These are phyloP conservation scores for Furnarius figulus DNA, from an alignment of 2,113 vertebrate genomes.

Conservation along the genomic window DNA sequence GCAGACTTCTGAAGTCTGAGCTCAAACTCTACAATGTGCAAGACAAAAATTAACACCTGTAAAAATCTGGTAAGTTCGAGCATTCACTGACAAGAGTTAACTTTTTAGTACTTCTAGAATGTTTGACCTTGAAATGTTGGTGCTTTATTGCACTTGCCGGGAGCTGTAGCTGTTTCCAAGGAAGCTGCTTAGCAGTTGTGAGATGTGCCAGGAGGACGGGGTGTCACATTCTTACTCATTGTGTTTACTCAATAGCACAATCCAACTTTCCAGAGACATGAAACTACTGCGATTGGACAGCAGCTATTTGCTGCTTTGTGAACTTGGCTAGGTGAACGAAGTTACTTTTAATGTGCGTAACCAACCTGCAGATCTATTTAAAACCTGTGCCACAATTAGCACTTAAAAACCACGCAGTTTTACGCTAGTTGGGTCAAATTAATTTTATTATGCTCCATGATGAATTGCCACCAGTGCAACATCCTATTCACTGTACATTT, in stretches of 20 bases:
- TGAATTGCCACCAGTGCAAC: slow-evolving; percentile 87
- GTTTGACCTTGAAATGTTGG: slow-evolving; percentile 43
- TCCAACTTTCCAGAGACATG: slow-evolving; percentile 39
- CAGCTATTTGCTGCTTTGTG: background rate
- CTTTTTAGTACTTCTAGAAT: background rate
- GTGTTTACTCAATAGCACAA: slow-evolving; percentile 43
- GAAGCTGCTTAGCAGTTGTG: background rate
- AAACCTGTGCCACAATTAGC: background rate
- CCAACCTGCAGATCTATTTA: background rate
- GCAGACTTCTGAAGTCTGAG: background rate
- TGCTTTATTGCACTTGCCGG: background rate
- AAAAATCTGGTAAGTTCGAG: background rate
- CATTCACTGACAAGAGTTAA: background rate
- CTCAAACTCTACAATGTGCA: background rate
- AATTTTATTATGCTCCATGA: slow-evolving; percentile 85
- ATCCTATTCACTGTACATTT: slow-evolving; percentile 85
- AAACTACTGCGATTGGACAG: background rate
- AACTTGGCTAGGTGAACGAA: background rate
- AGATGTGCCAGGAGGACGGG: slow-evolving; percentile 14
- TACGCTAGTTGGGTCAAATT: slow-evolving; percentile 77
- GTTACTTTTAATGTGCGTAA: background rate
- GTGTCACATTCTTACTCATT: slow-evolving; percentile 34
- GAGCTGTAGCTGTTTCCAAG: background rate
- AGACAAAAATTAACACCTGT: background rate
- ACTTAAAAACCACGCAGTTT: slow-evolving; percentile 60